Evolutionary conservation across 2,113 vertebrate genomes (phyloP).

Genomic region (Menura novaehollandiae): DNA sequence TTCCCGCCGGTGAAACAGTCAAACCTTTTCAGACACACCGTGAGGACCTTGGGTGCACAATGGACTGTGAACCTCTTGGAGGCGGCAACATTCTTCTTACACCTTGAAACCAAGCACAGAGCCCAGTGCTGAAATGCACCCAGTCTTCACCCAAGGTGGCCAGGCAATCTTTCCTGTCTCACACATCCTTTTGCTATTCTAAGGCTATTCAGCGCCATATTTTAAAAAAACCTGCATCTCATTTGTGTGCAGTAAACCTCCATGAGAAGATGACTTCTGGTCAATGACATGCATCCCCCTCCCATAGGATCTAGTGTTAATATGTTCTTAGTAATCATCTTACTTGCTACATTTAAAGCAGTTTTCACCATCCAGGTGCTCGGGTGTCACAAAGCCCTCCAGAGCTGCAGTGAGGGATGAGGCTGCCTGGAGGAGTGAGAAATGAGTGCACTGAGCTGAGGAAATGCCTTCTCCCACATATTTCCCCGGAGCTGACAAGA

Average conservation of each 20-base stretch:
- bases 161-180: not conserved
- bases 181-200: not conserved
- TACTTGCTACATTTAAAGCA: conserved; percentile 90
- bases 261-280: not conserved
- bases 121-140: not conserved
- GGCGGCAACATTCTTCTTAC: not conserved
- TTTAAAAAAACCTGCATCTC: not conserved
- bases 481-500: not conserved
- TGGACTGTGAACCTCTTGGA: not conserved
- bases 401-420: conserved; percentile 84
- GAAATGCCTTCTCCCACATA: not conserved
- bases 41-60: not conserved
- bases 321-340: not conserved
- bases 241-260: not conserved
- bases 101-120: not conserved
- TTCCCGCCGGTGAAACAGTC: not conserved
- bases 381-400: conserved; percentile 88
- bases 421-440: conserved; percentile 28
- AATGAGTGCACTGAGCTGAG: not conserved
- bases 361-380: conserved; percentile 88
- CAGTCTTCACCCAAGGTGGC: not conserved
- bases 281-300: not conserved
- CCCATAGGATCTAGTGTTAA: not conserved
- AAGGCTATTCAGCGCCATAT: not conserved
- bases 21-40: not conserved